Evolutionary conservation across 2,888 invertebrate species (phyloP).

Genomic region (Xylocampa areola): DNA sequence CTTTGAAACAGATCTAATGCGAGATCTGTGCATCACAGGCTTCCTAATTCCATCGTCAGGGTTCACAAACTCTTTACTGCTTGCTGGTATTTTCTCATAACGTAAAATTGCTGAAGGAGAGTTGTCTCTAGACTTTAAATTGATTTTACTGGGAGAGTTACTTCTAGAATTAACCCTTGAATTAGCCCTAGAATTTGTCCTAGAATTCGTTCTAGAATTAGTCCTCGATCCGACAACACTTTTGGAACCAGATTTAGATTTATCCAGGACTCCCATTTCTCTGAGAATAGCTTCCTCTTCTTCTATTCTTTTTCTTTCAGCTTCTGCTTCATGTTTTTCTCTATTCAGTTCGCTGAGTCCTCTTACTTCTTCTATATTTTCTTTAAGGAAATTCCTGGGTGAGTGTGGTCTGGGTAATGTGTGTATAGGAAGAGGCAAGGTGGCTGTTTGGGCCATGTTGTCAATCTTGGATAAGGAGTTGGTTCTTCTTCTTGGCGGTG

Average conservation of each 20-base stretch:
- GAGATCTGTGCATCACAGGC: conserved; percentile 78
- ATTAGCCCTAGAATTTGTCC: no score
- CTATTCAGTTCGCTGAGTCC: conserved; percentile 85
- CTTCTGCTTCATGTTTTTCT: conserved; percentile 85
- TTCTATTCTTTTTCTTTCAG: conserved; percentile 78
- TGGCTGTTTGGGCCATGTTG: conserved; percentile 82
- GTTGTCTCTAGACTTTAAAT: conserved; percentile 81
- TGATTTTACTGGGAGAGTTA: conserved; percentile 81
- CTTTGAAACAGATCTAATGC: conserved; percentile 77
- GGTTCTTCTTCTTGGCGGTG: conserved; percentile 82
- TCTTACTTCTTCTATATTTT: conserved; percentile 86
- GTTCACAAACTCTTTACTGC: conserved; percentile 73
- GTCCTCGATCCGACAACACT: conserved; percentile 58
- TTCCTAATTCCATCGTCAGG: conserved; percentile 69
- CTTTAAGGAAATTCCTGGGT: conserved; percentile 84
- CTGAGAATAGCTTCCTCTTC: conserved; percentile 85
- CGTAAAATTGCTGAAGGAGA: conserved; percentile 82
- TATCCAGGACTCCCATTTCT: conserved; percentile 85
- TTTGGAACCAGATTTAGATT: conserved; percentile 62
- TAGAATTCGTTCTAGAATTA: conserved; percentile 81
- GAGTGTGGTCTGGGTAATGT: conserved; percentile 75
- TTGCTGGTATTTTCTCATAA: conserved; percentile 71
- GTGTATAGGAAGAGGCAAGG: conserved; percentile 72
- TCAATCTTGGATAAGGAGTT: conserved; percentile 81
- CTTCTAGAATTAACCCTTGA: conserved; percentile 75